Conservation (phyloP, 1,140 invertebrate genomes). For the Ceratina calcarata region DNA sequence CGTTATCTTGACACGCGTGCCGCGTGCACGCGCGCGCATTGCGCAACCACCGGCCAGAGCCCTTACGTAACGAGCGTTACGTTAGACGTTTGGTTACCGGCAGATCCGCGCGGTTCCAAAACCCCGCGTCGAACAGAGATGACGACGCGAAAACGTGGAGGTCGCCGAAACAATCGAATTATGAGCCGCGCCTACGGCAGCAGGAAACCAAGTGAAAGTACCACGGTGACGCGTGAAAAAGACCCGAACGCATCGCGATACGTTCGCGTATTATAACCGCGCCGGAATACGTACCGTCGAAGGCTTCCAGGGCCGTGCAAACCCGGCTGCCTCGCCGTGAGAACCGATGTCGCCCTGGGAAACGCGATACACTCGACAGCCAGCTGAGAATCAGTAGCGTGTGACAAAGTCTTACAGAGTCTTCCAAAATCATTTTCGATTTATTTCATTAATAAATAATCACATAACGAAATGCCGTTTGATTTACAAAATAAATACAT, state of each 20-base stretch:
- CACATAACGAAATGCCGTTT: too few species aligned
- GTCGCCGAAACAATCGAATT: slow-evolving; percentile 54
- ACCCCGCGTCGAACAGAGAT: background rate
- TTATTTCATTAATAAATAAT: too few species aligned
- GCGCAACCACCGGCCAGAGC: background rate
- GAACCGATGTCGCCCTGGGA: slow-evolving; percentile 23
- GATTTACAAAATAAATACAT: too few species aligned
- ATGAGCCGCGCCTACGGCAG: slow-evolving; percentile 39
- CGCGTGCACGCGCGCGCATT: slow-evolving; percentile 9
- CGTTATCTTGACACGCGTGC: slow-evolving; percentile 13
- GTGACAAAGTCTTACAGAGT: background rate
- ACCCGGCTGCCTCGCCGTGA: slow-evolving; percentile 10
- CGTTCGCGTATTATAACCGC: background rate
- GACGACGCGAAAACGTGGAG: background rate
- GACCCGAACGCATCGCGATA: slow-evolving; percentile 53
- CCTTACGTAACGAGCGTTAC: slow-evolving; percentile 20
- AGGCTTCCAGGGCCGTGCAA: slow-evolving; percentile 42
- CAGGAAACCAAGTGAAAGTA: slow-evolving; percentile 64
- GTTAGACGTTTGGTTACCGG: background rate
- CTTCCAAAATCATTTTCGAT: too few species aligned
- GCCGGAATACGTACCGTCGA: slow-evolving; percentile 18
- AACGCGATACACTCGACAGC: background rate
- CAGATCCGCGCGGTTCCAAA: background rate
- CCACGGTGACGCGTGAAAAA: slow-evolving; percentile 49
- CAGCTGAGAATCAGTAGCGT: background rate